phyloP scores from a whole-genome alignment of 2,113 vertebrate genomes.

The Menidia beryllina region DNA sequence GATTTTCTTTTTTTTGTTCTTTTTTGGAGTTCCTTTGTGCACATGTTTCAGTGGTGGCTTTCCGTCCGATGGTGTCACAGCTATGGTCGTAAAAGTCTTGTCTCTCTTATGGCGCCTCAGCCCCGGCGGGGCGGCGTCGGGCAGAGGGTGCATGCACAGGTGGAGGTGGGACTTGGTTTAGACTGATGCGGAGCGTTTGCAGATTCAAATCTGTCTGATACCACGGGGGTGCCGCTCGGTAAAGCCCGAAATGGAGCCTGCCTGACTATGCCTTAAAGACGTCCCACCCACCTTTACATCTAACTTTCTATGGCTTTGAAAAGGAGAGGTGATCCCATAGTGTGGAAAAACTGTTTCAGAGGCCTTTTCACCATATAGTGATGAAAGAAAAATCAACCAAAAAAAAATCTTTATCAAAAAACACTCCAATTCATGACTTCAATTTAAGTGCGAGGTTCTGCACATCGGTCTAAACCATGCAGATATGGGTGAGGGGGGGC shows the following conservation, averaged over 20 bases:
- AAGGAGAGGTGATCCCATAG: slow-evolving; percentile 19
- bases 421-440: neutral
- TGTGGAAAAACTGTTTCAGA: slow-evolving; percentile 30
- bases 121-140: slow-evolving; percentile 56
- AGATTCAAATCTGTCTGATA: neutral
- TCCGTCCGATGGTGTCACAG: slow-evolving; percentile 84
- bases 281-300: slow-evolving; percentile 27
- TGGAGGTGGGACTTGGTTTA: slow-evolving; percentile 57
- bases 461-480: slow-evolving; percentile 55
- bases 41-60: slow-evolving; percentile 45
- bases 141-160: slow-evolving; percentile 87
- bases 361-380: neutral
- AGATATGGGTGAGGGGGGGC: slow-evolving; percentile 70
- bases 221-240: neutral
- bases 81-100: slow-evolving; percentile 86
- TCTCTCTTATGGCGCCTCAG: slow-evolving; percentile 80
- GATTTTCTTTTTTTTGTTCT: neutral
- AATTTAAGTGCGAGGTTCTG: neutral
- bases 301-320: slow-evolving; percentile 65
- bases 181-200: slow-evolving; percentile 31
- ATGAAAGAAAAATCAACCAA: neutral
- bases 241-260: slow-evolving; percentile 6
- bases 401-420: neutral
- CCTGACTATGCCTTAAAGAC: slow-evolving; percentile 7
- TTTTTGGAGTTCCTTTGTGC: slow-evolving; percentile 43